Base-by-base conservation (phyloP, 2,888 invertebrate species). In the Lochmaea crataegi region DNA sequence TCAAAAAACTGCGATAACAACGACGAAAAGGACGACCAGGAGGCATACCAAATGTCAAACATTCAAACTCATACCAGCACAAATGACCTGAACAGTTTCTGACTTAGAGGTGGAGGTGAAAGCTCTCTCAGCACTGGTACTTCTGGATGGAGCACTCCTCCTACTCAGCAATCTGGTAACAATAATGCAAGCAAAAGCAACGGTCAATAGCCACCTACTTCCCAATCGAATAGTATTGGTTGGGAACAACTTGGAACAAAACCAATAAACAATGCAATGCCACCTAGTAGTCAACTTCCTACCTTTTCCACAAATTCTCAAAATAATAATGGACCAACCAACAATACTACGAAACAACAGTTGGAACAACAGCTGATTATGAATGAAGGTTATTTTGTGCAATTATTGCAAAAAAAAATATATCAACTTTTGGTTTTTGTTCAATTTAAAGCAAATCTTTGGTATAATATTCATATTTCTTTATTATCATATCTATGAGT, bases 311-410 rank as follows among this genome's bases (percentile, higher is more conserved):
- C 75, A 41, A 75, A 71, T 53, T 53, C 77, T 12, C 79, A 75
- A 63, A 79, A 79, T 71, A 81, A 78, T 74, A 80, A 75, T 51
- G 89, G 87, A 81, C 86, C 90, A 63, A 90, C 91, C 76, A 92
- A 91, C 81, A 91, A 93, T 75, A 94, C 95, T 72, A 53, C 53
- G 6, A 94, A 95, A 87, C 91, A 92, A 83, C 93, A 94, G 86
- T 91, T 96, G 80, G 96, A 96, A 88, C 95, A 96, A 87, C 90
- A n/a, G n/a, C n/a, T n/a, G n/a, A n/a, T n/a, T n/a, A n/a, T n/a
- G n/a, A n/a, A n/a, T n/a, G n/a, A n/a, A n/a, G n/a, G n/a, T n/a
- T n/a, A n/a, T n/a, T n/a, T n/a, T n/a, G n/a, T n/a, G n/a, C n/a
- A n/a, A n/a, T n/a, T n/a, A n/a, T 26, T 26, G 32, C 6, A 5